phyloP scores from a whole-genome alignment of 2,113 vertebrate species.

The Eira barbara region DNA sequence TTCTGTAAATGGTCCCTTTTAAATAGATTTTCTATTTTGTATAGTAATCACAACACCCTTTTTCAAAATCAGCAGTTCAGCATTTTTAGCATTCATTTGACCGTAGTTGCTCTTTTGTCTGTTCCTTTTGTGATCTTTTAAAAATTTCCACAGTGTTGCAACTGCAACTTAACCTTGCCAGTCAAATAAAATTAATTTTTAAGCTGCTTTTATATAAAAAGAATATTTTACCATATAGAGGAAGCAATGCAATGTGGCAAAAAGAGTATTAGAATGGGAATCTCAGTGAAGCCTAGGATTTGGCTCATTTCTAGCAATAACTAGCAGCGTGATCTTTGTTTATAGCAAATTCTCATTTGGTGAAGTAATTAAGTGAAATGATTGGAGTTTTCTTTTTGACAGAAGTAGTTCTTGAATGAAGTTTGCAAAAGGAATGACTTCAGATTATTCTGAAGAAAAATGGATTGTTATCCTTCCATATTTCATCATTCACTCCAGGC shows the following conservation, averaged over 20 bases:
- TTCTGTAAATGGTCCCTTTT: slow-evolving; percentile 25
- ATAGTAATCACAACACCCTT: not conserved
- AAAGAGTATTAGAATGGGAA: not conserved
- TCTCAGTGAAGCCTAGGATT: not conserved
- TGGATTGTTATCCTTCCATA: not conserved
- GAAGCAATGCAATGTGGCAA: not conserved
- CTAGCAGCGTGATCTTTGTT: not conserved
- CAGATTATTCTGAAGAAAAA: not conserved
- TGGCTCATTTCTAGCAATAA: not conserved
- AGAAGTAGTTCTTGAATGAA: slow-evolving; percentile 37
- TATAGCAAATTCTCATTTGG: not conserved
- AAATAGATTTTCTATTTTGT: not conserved
- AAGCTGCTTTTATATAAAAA: not conserved
- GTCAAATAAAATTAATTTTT: not conserved
- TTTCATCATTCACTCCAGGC: not conserved
- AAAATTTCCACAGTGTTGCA: not conserved
- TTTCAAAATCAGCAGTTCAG: not conserved
- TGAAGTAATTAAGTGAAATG: not conserved
- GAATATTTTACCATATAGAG: not conserved
- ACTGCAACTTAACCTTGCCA: not conserved
- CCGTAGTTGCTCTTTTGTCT: not conserved
- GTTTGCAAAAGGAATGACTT: not conserved
- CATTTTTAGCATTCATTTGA: not conserved
- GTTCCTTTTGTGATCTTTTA: not conserved
- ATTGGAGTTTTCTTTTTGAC: slow-evolving; percentile 16